Base-by-base conservation (phyloP, 2,888 invertebrate genomes). In the Stenchaetothrips biformis region DNA sequence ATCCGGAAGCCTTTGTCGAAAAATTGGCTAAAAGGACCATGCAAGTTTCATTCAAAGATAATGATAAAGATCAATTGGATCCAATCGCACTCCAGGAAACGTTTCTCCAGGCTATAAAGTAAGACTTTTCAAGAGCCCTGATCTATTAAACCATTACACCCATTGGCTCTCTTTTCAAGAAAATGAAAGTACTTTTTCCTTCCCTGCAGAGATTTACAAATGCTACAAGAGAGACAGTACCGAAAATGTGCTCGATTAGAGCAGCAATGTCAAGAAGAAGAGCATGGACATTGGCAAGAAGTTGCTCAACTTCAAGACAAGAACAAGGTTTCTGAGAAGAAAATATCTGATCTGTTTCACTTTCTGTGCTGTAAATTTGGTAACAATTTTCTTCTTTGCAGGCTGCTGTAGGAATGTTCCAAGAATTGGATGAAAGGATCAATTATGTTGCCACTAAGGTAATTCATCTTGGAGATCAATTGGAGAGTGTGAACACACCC, bases 401-500 rank as follows among this genome's bases (percentile, higher is more conserved):
- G 92, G 91, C 92, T 82, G 94, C 96, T 79, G 94, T 96, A 77
- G 92, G 92, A 83, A 92, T 95, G 83, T 97, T 97, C 86, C 95
- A 96, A 88, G 94, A 96, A 83, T 87, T 99, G 80, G 99, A 99
- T 87, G 96, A 96, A 85, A 93, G 97, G 84, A 98, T 99, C 85
- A 98, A 98, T 84, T 94, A 94, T 81, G 99, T 99, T 78, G 98
- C 99, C 0, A 97, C 97, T 0, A 96, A 98, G 88, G 99, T 99
- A 0, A 92, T 99, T 78, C 98, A 99, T 87, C 90, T 99, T n/a
- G 99, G 99, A 0, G 99, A 99, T 87, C 99, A 99, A 86, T 89
- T 99, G 78, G 99, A 99, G 85, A 97, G 96, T 83, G 97, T 99
- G 0, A 95, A 98, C 86, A 96, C 95, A 0, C 99, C 99, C 0